phyloP scores from a whole-genome alignment of 2,888 invertebrate species.

The Agonopterix heracliana region DNA sequence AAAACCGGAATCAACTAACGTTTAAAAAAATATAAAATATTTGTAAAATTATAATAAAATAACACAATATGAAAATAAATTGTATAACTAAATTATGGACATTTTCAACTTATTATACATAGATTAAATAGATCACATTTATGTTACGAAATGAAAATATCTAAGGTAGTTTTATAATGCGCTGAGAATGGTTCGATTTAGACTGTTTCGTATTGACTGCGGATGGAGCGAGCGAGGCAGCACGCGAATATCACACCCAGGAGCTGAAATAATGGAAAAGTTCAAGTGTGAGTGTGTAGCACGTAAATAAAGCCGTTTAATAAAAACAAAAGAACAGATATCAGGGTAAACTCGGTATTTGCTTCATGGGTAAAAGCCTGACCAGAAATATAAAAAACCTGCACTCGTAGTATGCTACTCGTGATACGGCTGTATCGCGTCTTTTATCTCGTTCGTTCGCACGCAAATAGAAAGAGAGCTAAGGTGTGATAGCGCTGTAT shows the following conservation, averaged over 20 bases:
- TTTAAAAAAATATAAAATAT: slow-evolving; percentile 20
- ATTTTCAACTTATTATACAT: neutral
- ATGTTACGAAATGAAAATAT: neutral
- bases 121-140: neutral
- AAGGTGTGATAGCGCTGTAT: too few species aligned
- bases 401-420: too few species aligned
- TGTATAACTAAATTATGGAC: slow-evolving; percentile 30
- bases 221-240: slow-evolving; percentile 93
- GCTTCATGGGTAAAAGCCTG: too few species aligned
- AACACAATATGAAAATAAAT: slow-evolving; percentile 33
- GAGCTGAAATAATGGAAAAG: slow-evolving; percentile 74
- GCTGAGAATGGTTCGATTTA: slow-evolving; percentile 45
- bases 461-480: too few species aligned
- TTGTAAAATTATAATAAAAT: slow-evolving; percentile 11
- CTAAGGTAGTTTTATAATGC: neutral
- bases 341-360: too few species aligned
- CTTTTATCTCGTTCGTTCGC: too few species aligned
- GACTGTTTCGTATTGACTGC: slow-evolving; percentile 93
- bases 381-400: too few species aligned
- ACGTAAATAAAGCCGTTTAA: slow-evolving; percentile 1
- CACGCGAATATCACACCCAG: slow-evolving; percentile 95
- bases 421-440: too few species aligned
- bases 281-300: slow-evolving; percentile 3
- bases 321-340: neutral
- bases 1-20: too few species aligned